Evolutionary conservation across 2,888 invertebrate species (phyloP).

Genomic region (Caenorhabditis afra): DNA sequence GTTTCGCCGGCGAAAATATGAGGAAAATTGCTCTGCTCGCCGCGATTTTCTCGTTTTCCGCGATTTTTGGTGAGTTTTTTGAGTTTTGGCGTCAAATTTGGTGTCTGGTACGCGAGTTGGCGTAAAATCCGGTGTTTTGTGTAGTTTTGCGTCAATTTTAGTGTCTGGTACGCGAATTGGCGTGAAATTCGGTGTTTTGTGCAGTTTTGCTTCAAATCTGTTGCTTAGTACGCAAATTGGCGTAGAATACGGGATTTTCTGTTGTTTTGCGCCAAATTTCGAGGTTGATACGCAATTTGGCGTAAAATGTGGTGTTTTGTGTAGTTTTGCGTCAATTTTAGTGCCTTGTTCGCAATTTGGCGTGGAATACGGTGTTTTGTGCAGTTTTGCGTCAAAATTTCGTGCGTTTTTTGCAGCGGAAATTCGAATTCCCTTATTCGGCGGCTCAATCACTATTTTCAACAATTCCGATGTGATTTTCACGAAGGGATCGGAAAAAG

Average conservation of each 20-base stretch:
- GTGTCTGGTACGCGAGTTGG: too few relatives aligned
- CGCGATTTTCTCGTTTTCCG: too few relatives aligned
- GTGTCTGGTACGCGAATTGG: neutral
- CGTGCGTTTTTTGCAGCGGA: slow-evolving; percentile 44
- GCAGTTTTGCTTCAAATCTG: too few relatives aligned
- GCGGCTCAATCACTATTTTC: slow-evolving; percentile 35
- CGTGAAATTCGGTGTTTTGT: neutral
- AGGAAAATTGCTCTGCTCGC: too few relatives aligned
- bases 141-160: neutral
- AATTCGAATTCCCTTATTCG: slow-evolving; percentile 38
- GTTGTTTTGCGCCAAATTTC: neutral
- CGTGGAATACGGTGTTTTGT: neutral
- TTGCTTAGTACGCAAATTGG: too few relatives aligned
- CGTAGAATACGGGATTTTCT: too few relatives aligned
- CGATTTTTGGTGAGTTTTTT: slow-evolving; percentile 1
- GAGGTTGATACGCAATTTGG: too few relatives aligned
- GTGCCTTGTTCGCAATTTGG: neutral
- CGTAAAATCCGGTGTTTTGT: neutral
- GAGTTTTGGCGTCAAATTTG: neutral
- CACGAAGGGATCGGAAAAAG: slow-evolving; percentile 33
- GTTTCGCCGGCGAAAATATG: too few relatives aligned
- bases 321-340: neutral
- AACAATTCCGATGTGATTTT: slow-evolving; percentile 31
- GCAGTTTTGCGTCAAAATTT: too few relatives aligned
- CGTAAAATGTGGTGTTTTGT: neutral